These are phyloP conservation scores for Melanogrammus aeglefinus DNA, from an alignment of 2,797 vertebrate species.

Conservation along the genomic window DNA sequence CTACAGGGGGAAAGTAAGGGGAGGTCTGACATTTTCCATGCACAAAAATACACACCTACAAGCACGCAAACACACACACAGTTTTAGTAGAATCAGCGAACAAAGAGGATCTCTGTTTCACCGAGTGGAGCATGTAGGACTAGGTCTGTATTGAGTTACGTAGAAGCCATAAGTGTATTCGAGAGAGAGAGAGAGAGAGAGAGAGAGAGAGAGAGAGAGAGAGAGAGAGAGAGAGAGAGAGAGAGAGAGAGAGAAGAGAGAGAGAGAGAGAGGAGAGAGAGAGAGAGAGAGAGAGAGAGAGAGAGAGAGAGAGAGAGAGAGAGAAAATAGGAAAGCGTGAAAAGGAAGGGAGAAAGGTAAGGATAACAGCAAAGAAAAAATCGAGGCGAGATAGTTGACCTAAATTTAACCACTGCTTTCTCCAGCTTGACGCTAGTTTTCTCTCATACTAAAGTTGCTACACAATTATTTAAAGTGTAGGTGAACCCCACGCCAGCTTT, in stretches of 20 bases:
- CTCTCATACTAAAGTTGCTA: neutral
- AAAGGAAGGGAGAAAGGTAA: neutral
- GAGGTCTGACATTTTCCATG: slow-evolving; percentile 35
- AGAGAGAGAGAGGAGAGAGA: neutral
- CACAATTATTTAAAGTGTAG: no score
- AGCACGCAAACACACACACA: slow-evolving; percentile 3
- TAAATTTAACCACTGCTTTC: slow-evolving; percentile 2
- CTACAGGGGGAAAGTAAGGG: neutral
- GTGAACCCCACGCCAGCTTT: no score
- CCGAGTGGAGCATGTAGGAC: slow-evolving; percentile 35
- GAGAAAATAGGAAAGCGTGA: slow-evolving; percentile 2
- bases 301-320: neutral
- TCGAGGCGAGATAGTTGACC: slow-evolving; percentile 4
- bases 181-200: neutral
- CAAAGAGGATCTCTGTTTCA: slow-evolving; percentile 70
- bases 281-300: neutral
- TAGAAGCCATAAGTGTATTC: neutral
- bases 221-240: neutral
- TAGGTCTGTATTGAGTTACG: slow-evolving; percentile 60
- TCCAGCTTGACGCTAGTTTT: neutral
- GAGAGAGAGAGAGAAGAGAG: slow-evolving; percentile 1
- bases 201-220: slow-evolving; percentile 18
- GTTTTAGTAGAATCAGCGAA: slow-evolving; percentile 46
- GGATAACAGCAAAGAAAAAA: slow-evolving; percentile 3
- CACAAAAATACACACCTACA: neutral